phyloP scores from a whole-genome alignment of 2,113 vertebrate genomes.

The Vulpes lagopus region DNA sequence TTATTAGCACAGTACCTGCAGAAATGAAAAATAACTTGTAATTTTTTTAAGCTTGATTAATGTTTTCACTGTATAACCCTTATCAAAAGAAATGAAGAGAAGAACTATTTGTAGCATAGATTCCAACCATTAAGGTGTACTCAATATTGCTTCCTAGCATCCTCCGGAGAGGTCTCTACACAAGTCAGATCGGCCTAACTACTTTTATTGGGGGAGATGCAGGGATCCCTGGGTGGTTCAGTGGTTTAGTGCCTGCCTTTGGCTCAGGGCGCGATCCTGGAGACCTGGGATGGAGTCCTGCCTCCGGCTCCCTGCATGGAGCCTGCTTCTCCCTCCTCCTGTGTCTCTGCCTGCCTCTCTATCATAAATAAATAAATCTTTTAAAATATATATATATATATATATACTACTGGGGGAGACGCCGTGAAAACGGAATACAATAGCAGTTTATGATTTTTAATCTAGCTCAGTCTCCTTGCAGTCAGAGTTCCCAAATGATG shows the following conservation, averaged over 20 bases:
- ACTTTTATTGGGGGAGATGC: background rate
- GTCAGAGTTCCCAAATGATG: background rate
- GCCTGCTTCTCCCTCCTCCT: too few species aligned
- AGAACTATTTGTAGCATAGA: background rate
- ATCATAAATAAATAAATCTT: too few species aligned
- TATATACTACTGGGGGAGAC: background rate
- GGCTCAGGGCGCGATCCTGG: too few species aligned
- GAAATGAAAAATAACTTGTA: conserved; percentile 15
- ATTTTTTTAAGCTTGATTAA: background rate
- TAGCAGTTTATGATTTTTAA: background rate
- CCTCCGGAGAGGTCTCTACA: background rate
- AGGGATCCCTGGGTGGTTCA: too few species aligned
- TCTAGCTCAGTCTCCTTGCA: background rate
- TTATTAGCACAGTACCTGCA: conserved; percentile 36
- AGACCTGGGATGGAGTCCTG: too few species aligned
- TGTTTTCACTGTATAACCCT: background rate
- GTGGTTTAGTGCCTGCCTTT: too few species aligned
- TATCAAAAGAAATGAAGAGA: conserved; percentile 12
- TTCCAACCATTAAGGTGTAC: background rate
- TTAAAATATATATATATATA: too few species aligned
- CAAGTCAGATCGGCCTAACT: background rate
- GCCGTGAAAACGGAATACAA: background rate
- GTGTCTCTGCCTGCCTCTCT: too few species aligned
- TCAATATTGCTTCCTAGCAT: background rate
- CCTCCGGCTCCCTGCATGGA: too few species aligned